phyloP scores from a whole-genome alignment of 1,140 invertebrate genomes.

The Leptonema lineaticorne region DNA sequence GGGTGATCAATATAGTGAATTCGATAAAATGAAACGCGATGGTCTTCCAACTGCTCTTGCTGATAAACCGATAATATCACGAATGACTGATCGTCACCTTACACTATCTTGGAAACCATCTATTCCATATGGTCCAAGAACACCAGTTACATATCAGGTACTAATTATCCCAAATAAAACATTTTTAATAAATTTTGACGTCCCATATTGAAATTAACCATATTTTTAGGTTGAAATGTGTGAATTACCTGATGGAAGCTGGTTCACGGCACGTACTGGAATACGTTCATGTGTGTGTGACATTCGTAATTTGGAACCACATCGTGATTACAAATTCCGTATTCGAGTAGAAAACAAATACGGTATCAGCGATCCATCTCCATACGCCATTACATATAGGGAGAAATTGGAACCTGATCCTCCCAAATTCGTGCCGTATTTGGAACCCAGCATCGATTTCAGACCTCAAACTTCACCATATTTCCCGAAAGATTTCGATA shows the following conservation, averaged over 20 bases:
- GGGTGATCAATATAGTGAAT: conserved; percentile 80
- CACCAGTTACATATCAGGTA: conserved; percentile 85
- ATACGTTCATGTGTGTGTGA: conserved; percentile 83
- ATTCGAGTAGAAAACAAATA: conserved; percentile 94
- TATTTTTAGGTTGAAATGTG: conserved; percentile 78
- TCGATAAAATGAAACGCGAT: conserved; percentile 77
- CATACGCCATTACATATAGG: conserved; percentile 78
- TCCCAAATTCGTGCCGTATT: conserved; percentile 75
- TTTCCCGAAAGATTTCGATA: conserved; percentile 88
- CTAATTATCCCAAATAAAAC: conserved; percentile 6
- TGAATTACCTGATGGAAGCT: conserved; percentile 83
- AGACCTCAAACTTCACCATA: conserved; percentile 85
- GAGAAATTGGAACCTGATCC: conserved; percentile 78
- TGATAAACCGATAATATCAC: conserved; percentile 84
- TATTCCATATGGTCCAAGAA: conserved; percentile 73
- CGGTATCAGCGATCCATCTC: conserved; percentile 94
- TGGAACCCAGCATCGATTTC: conserved; percentile 80
- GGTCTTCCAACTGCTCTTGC: conserved; percentile 81
- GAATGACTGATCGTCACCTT: conserved; percentile 81
- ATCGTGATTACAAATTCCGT: conserved; percentile 88
- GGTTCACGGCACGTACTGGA: conserved; percentile 80
- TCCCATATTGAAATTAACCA: not conserved
- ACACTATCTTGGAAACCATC: conserved; percentile 91
- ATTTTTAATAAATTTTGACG: not conserved
- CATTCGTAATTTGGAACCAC: conserved; percentile 79